phyloP scores from a whole-genome alignment of 2,113 vertebrate genomes.

The Ciconia stormi region DNA sequence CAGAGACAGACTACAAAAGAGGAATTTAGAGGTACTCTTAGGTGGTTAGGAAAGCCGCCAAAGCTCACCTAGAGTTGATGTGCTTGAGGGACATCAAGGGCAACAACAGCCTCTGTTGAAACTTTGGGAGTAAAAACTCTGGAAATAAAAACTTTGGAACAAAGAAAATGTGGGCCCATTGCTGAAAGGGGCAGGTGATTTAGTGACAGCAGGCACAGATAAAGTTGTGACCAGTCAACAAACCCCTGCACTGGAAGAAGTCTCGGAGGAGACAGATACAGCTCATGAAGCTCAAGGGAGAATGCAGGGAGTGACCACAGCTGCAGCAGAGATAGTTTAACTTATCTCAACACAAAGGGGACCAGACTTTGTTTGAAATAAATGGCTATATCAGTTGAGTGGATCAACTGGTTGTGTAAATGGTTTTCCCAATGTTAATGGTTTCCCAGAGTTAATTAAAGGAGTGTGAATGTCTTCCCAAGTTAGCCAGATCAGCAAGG shows the following conservation, averaged over 20 bases:
- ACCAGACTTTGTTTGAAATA: not conserved
- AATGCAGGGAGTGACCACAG: not conserved
- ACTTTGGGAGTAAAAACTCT: not conserved
- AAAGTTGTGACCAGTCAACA: not conserved
- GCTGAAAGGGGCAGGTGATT: not conserved
- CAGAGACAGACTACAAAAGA: not conserved
- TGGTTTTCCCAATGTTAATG: not conserved
- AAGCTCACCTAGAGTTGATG: not conserved
- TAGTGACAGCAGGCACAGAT: not conserved
- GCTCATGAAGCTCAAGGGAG: not conserved
- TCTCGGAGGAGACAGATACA: not conserved
- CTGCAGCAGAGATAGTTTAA: not conserved
- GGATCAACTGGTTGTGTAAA: not conserved
- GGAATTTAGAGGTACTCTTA: not conserved
- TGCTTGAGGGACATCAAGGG: not conserved
- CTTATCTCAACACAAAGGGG: not conserved
- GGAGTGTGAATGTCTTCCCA: not conserved
- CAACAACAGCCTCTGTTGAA: not conserved
- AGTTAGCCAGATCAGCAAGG: not conserved
- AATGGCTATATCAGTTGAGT: not conserved
- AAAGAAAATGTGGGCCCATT: not conserved
- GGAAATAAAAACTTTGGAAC: not conserved
- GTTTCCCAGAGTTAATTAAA: not conserved
- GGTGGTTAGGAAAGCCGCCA: not conserved
- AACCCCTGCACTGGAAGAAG: not conserved